Percentiles rank a stretch among this genome's conserved stretches.
phyloP scores from a whole-genome alignment of 2,888 invertebrate species.

The Elegia similella region DNA sequence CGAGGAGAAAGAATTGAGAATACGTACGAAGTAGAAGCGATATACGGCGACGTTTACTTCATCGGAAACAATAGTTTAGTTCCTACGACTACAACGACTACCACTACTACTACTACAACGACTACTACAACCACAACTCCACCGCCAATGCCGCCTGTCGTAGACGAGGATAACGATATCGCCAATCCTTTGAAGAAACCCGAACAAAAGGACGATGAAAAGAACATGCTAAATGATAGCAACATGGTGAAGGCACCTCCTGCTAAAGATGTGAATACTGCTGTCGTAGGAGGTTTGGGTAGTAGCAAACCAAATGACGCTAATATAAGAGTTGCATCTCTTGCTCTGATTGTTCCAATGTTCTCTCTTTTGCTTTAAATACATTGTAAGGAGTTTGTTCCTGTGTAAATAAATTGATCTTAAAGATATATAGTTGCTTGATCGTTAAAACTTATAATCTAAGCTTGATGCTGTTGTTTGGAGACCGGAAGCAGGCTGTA shows the following conservation, averaged over 20 bases:
- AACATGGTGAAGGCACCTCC: constrained; percentile 49
- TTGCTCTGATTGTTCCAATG: constrained; percentile 53
- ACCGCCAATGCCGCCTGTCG: constrained; percentile 76
- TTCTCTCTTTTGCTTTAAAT: constrained; percentile 61
- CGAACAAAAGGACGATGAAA: constrained; percentile 48
- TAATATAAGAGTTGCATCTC: constrained; percentile 40
- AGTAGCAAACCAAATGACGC: constrained; percentile 58
- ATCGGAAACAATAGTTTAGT: constrained; percentile 88
- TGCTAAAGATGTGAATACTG: constrained; percentile 59
- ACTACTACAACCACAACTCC: constrained; percentile 80
- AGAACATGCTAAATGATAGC: constrained; percentile 55
- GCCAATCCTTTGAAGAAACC: constrained; percentile 55
- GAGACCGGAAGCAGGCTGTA: constrained; percentile 36
- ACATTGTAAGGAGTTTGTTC: constrained; percentile 30
- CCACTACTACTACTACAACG: constrained; percentile 82
- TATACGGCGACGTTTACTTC: constrained; percentile 90
- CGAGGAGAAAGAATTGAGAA: constrained; percentile 85
- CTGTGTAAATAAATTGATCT: constrained; percentile 61
- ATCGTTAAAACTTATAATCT: constrained; percentile 53
- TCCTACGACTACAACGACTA: constrained; percentile 87
- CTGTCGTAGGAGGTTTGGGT: constrained; percentile 63
- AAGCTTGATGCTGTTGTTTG: constrained; percentile 67
- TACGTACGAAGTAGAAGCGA: constrained; percentile 86
- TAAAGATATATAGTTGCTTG: constrained; percentile 61
- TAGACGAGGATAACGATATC: constrained; percentile 67